Conservation (phyloP, 2,113 vertebrate genomes). For the Platichthys flesus region DNA sequence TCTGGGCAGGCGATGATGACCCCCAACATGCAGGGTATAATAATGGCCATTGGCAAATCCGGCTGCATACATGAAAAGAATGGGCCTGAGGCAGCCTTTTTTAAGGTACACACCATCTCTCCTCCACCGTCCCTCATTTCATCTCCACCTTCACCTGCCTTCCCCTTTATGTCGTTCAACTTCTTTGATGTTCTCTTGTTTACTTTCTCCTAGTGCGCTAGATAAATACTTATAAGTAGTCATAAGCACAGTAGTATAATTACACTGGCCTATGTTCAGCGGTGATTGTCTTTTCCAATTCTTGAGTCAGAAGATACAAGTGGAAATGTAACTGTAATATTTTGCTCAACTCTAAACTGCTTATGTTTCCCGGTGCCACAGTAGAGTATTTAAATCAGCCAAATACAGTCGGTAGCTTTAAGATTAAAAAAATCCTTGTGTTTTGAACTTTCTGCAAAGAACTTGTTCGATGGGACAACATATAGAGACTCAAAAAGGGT, state of each 20-base stretch:
- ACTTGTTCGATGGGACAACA: too few relatives aligned
- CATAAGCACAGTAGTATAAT: not conserved
- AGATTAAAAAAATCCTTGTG: not conserved
- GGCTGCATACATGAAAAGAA: conserved; percentile 96
- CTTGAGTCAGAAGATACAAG: not conserved
- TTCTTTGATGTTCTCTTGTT: conserved; percentile 3
- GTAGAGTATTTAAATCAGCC: not conserved
- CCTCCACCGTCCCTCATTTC: conserved; percentile 28
- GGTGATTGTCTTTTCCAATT: not conserved
- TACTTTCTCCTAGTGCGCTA: conserved; percentile 5
- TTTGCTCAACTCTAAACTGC: not conserved
- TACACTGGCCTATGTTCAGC: not conserved
- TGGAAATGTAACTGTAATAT: not conserved
- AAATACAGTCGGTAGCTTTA: not conserved
- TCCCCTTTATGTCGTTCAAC: conserved; percentile 1
- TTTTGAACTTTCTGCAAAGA: too few relatives aligned
- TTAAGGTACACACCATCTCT: conserved; percentile 91
- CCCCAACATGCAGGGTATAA: conserved; percentile 99
- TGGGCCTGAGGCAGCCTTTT: conserved; percentile 98
- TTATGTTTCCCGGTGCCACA: not conserved
- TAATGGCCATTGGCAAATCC: conserved; percentile 99
- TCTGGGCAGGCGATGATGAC: conserved; percentile 97
- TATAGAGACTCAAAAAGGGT: too few relatives aligned
- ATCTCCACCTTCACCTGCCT: conserved; percentile 9
- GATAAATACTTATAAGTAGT: not conserved